phyloP scores from a whole-genome alignment of 2,797 vertebrate genomes.

The Falco concolor region DNA sequence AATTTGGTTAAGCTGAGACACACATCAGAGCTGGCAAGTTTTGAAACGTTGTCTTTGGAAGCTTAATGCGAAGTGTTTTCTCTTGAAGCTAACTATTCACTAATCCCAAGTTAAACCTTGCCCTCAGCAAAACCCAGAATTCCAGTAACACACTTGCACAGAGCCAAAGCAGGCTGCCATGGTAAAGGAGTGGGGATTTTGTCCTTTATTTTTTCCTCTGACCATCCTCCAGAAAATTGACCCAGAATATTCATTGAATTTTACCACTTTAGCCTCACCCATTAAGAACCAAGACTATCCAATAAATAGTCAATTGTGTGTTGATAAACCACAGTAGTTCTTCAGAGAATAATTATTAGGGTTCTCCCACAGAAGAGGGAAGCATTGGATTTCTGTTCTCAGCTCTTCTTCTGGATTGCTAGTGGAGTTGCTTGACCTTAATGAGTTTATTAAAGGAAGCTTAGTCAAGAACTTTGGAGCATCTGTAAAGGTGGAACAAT shows the following conservation, averaged over 20 bases:
- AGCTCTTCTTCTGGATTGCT: neutral
- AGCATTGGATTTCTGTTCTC: neutral
- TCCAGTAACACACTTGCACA: neutral
- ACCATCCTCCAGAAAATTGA: neutral
- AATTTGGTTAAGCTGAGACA: neutral
- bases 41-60: neutral
- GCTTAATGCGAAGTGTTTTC: neutral
- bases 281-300: neutral
- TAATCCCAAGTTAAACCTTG: neutral
- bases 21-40: neutral
- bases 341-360: neutral
- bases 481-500: neutral
- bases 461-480: neutral
- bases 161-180: neutral
- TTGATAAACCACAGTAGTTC: neutral
- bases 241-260: neutral
- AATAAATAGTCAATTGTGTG: neutral
- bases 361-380: neutral
- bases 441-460: neutral
- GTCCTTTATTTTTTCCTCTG: neutral
- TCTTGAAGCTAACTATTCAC: neutral
- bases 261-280: neutral
- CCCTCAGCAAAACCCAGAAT: neutral
- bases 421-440: neutral
- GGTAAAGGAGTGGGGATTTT: neutral